These are phyloP conservation scores for Cydia splendana DNA, from an alignment of 1,140 invertebrate genomes.

Conservation along the genomic window DNA sequence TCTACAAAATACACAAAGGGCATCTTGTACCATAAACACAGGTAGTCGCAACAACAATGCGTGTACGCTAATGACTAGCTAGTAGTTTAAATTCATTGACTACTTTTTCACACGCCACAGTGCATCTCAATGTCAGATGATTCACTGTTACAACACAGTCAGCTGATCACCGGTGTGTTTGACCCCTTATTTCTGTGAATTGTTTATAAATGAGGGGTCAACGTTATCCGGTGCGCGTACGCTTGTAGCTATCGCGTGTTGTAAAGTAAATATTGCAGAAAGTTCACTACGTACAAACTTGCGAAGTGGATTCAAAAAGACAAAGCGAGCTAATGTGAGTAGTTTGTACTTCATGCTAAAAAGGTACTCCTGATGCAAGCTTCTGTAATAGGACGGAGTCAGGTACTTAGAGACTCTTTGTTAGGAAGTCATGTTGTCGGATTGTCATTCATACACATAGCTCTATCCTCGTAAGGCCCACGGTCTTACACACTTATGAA, in stretches of 20 bases:
- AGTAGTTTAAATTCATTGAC: constrained; percentile 6
- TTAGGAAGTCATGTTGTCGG: too few relatives aligned
- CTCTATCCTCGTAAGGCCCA: too few relatives aligned
- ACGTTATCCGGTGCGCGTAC: background rate
- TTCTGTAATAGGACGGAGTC: too few relatives aligned
- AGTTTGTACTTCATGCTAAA: too few relatives aligned
- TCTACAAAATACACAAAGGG: too few relatives aligned
- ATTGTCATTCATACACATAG: too few relatives aligned
- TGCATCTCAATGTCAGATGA: constrained; percentile 25
- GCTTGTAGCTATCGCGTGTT: background rate
- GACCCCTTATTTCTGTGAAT: background rate
- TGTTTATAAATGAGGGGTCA: background rate
- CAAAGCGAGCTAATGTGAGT: too few relatives aligned
- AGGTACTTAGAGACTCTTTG: too few relatives aligned
- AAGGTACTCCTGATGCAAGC: too few relatives aligned
- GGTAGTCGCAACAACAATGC: background rate
- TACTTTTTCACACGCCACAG: constrained; percentile 16
- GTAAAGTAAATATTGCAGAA: constrained; percentile 5
- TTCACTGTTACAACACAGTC: constrained; percentile 20
- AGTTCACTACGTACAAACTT: background rate
- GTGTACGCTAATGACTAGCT: background rate
- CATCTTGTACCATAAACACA: background rate
- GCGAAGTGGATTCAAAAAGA: too few relatives aligned
- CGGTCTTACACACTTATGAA: too few relatives aligned
- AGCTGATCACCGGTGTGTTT: constrained; percentile 20